Evolutionary conservation across 2,113 vertebrate species (phyloP).

Genomic region (Daubentonia madagascariensis): DNA sequence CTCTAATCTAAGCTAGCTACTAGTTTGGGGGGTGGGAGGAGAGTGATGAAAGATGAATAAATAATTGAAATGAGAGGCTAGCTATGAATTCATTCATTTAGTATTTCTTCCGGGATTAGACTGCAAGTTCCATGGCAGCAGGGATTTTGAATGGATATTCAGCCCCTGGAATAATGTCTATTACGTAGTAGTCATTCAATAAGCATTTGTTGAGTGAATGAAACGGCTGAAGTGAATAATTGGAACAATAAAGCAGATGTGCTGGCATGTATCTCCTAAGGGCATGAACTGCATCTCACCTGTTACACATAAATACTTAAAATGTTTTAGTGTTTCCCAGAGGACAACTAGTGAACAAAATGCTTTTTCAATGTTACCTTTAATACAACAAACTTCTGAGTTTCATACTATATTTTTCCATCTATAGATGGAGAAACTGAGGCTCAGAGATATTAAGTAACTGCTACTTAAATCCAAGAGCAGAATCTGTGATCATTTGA

Average conservation of each 20-base stretch:
- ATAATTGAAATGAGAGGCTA: neutral
- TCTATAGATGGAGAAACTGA: neutral
- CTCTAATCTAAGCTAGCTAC: neutral
- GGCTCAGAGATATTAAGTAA: neutral
- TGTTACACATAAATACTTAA: neutral
- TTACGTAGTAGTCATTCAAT: neutral
- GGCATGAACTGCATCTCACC: neutral
- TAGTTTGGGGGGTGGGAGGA: neutral
- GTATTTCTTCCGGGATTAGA: neutral
- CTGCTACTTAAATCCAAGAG: neutral
- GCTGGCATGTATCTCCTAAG: neutral
- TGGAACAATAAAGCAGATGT: neutral
- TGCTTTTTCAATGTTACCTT: neutral
- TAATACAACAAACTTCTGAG: neutral
- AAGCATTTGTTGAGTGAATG: neutral
- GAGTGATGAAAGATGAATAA: neutral
- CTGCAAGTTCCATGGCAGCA: neutral
- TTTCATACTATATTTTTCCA: neutral
- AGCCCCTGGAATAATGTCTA: neutral
- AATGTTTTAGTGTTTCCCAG: neutral
- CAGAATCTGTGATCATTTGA: neutral
- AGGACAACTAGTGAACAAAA: neutral
- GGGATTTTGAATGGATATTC: neutral
- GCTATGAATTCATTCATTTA: constrained; percentile 6
- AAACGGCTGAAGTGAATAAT: neutral